A percentile compares a stretch with the other conserved stretches of the same genome.
phyloP scores from a whole-genome alignment of 2,113 vertebrate species.

The Strigops habroptila region DNA sequence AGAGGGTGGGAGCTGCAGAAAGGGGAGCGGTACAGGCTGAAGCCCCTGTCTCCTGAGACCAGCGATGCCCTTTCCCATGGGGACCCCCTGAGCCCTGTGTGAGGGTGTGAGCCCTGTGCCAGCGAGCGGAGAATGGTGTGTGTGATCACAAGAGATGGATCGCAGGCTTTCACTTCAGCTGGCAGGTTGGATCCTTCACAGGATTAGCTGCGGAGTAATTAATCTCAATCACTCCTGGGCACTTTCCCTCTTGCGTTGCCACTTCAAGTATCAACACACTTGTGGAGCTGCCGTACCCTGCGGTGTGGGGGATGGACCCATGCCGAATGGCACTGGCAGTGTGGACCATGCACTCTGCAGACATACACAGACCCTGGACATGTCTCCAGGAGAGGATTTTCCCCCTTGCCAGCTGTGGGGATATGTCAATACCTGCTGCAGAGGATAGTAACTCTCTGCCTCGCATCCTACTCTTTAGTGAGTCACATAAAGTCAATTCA shows the following conservation, averaged over 20 bases:
- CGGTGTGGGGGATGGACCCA: accelerated
- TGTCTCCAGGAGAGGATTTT: neutral
- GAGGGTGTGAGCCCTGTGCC: accelerated
- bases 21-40: neutral
- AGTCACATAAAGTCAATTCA: neutral
- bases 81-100: neutral
- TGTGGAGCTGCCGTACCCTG: accelerated
- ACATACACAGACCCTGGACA: accelerated
- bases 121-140: accelerated
- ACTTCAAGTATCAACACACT: accelerated
- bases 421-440: neutral
- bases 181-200: neutral
- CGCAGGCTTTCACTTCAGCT: neutral
- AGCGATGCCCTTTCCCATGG: accelerated
- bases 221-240: neutral
- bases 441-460: neutral
- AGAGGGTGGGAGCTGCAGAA: too few species aligned
- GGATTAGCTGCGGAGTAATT: neutral
- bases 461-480: neutral
- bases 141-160: neutral
- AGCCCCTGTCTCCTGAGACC: neutral
- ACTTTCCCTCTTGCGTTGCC: neutral
- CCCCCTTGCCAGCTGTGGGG: neutral
- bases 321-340: accelerated
- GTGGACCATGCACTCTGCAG: neutral